phyloP scores from a whole-genome alignment of 2,888 invertebrate species.

The Hyposoter dolosus region DNA sequence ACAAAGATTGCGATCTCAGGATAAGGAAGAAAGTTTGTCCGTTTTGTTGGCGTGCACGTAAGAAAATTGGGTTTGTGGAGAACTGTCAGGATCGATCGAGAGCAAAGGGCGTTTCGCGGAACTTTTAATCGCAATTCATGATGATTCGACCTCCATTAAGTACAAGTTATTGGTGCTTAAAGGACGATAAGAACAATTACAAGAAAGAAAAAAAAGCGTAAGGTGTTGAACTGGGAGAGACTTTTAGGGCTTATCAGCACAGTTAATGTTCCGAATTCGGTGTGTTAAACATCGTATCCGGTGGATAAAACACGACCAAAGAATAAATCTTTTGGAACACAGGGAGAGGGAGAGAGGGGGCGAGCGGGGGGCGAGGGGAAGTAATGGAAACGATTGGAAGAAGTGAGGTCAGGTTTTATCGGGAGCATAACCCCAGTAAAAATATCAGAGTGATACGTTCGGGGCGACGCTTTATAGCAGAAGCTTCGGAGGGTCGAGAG shows the following conservation, averaged over 20 bases:
- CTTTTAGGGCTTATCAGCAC: constrained; percentile 45
- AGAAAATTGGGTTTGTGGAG: background rate
- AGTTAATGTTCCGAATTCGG: constrained; percentile 49
- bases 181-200: constrained; percentile 19
- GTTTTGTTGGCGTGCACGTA: background rate
- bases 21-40: background rate
- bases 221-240: constrained; percentile 41
- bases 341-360: constrained; percentile 5
- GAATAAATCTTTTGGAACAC: constrained; percentile 15
- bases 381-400: constrained; percentile 45
- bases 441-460: constrained; percentile 68
- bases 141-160: background rate
- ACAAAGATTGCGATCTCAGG: background rate
- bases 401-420: constrained; percentile 69
- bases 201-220: constrained; percentile 11
- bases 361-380: constrained; percentile 7
- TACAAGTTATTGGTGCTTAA: background rate
- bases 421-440: constrained; percentile 69
- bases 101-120: background rate
- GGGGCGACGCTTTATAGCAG: constrained; percentile 56
- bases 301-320: constrained; percentile 26
- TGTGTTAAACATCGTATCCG: constrained; percentile 44
- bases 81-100: background rate
- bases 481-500: constrained; percentile 64
- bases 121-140: constrained; percentile 2